Conservation (phyloP, 2,888 invertebrate species). For the Tenthredo notha region DNA sequence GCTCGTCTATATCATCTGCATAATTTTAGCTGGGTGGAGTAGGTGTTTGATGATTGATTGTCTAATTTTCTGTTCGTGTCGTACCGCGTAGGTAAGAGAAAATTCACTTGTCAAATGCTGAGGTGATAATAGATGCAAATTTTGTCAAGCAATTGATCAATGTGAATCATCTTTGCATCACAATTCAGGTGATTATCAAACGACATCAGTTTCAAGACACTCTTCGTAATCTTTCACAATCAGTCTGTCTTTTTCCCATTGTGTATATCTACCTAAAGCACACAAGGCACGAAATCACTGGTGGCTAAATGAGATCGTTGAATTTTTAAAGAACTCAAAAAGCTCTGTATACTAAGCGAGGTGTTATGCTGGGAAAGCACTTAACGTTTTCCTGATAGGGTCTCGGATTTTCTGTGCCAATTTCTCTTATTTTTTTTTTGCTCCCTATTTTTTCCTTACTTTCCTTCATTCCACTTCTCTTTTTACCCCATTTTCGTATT, state of each 20-base stretch:
- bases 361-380: slow-evolving; percentile 2
- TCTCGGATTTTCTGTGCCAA: slow-evolving; percentile 11
- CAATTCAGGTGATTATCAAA: not conserved
- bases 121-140: not conserved
- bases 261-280: not conserved
- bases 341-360: slow-evolving; percentile 7
- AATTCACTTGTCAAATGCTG: not conserved
- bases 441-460: not conserved
- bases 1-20: not conserved
- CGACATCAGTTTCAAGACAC: not conserved
- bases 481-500: not conserved
- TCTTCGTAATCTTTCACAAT: not conserved
- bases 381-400: not conserved
- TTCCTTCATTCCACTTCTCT: not conserved
- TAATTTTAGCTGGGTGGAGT: not conserved
- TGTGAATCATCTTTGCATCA: not conserved
- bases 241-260: not conserved
- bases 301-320: slow-evolving; percentile 27
- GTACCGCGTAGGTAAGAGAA: not conserved
- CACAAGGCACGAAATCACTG: slow-evolving; percentile 23
- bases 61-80: not conserved
- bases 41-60: not conserved
- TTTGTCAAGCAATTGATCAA: not conserved
- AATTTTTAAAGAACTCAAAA: slow-evolving; percentile 37
- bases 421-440: not conserved